These are phyloP conservation scores for Tetramorium parvispinum DNA, from an alignment of 1,140 invertebrate species.

Conservation along the genomic window DNA sequence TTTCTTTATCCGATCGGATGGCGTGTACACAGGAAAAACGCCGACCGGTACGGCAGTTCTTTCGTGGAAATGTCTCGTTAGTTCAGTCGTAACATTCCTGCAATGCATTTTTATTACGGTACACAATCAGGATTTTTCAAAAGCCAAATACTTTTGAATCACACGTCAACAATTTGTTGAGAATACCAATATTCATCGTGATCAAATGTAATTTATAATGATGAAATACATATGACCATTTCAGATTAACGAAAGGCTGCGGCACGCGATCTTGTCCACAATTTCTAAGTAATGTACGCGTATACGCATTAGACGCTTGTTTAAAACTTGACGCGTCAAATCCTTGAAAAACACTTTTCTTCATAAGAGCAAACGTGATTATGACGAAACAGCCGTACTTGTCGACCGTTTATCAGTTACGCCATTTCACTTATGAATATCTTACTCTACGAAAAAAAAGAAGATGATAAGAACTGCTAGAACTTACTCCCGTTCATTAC, in stretches of 20 bases:
- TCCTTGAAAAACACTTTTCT: neutral
- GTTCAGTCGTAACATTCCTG: neutral
- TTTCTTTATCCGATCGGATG: slow-evolving; percentile 59
- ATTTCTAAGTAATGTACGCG: neutral
- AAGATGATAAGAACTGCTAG: slow-evolving; percentile 36
- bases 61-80: neutral
- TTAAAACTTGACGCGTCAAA: neutral
- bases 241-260: slow-evolving; percentile 13
- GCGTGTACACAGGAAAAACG: slow-evolving; percentile 20
- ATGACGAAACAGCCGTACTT: slow-evolving; percentile 28
- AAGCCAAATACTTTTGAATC: neutral
- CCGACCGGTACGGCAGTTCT: slow-evolving; percentile 29
- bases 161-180: neutral
- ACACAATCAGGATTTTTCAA: neutral
- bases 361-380: slow-evolving; percentile 15
- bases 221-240: neutral
- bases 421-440: slow-evolving; percentile 24
- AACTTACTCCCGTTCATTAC: slow-evolving; percentile 52
- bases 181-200: neutral
- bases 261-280: neutral
- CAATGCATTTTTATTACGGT: neutral
- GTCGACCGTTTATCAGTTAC: slow-evolving; percentile 26
- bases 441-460: slow-evolving; percentile 39
- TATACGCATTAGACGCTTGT: neutral
- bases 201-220: slow-evolving; percentile 44